A percentile compares a stretch with the other conserved stretches of the same genome.
Evolutionary conservation across 2,888 invertebrate species (phyloP).

Genomic region (Onchidella celtica): DNA sequence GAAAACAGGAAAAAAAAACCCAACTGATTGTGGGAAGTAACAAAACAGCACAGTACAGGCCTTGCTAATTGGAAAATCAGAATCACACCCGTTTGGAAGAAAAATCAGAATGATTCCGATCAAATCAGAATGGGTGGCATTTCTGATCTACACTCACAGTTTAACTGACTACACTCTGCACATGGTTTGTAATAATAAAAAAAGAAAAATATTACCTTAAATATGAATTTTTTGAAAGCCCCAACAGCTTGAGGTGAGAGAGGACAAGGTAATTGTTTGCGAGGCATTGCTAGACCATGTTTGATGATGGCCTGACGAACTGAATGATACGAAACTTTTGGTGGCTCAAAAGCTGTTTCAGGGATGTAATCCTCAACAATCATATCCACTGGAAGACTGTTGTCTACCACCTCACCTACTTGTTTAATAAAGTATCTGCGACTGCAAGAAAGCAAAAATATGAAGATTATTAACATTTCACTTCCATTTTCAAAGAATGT

Average conservation of each 20-base stretch:
- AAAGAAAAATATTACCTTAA: neutral
- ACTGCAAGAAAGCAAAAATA: neutral
- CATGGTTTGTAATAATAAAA: too few relatives aligned
- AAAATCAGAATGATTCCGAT: too few relatives aligned
- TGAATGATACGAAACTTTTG: constrained; percentile 84
- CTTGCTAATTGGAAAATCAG: too few relatives aligned
- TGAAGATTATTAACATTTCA: neutral
- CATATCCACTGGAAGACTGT: constrained; percentile 83
- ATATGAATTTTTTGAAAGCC: constrained; percentile 16
- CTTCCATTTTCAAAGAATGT: neutral
- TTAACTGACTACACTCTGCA: too few relatives aligned
- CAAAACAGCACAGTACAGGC: too few relatives aligned
- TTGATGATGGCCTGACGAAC: constrained; percentile 86
- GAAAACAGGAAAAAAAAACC: too few relatives aligned
- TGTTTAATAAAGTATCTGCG: constrained; percentile 41
- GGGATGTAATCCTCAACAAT: constrained; percentile 84
- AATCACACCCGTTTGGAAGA: too few relatives aligned
- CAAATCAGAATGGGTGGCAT: too few relatives aligned
- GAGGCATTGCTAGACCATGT: constrained; percentile 84
- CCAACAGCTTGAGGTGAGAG: neutral
- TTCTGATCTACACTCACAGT: too few relatives aligned
- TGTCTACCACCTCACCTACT: constrained; percentile 33
- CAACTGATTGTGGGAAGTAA: too few relatives aligned
- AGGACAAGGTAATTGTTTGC: constrained; percentile 55
- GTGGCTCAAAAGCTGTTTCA: constrained; percentile 84